A percentile compares a stretch with the other conserved stretches of the same genome.
phyloP scores from a whole-genome alignment of 2,888 invertebrate species.

The Opisthograptis luteolata region DNA sequence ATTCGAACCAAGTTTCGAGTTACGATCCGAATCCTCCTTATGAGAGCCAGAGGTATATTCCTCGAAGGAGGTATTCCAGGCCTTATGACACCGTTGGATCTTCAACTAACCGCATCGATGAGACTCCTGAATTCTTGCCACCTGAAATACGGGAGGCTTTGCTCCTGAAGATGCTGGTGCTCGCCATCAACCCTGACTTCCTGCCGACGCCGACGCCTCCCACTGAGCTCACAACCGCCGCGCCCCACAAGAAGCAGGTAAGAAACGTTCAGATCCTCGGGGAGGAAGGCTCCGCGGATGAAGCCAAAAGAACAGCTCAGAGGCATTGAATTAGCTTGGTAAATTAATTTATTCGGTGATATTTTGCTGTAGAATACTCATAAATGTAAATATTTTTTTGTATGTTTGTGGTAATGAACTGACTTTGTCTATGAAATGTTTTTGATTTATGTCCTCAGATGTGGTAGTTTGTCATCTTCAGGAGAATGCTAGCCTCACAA shows the following conservation, averaged over 20 bases:
- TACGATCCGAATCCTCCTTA: slow-evolving; percentile 72
- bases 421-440: slow-evolving; percentile 35
- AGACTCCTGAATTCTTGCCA: slow-evolving; percentile 86
- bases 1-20: slow-evolving; percentile 59
- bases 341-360: slow-evolving; percentile 50
- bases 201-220: slow-evolving; percentile 71
- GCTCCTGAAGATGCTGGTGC: slow-evolving; percentile 88
- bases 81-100: slow-evolving; percentile 73
- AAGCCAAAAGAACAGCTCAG: slow-evolving; percentile 56
- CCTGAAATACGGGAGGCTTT: slow-evolving; percentile 89
- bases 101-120: slow-evolving; percentile 73
- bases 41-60: slow-evolving; percentile 77
- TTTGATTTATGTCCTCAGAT: slow-evolving; percentile 21
- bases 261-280: slow-evolving; percentile 89
- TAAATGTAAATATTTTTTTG: slow-evolving; percentile 67
- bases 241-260: slow-evolving; percentile 84
- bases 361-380: slow-evolving; percentile 60
- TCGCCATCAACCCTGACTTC: slow-evolving; percentile 87
- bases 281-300: slow-evolving; percentile 81
- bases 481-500: background rate
- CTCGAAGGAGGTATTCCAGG: slow-evolving; percentile 67
- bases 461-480: too few relatives aligned
- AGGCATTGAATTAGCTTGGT: slow-evolving; percentile 57
- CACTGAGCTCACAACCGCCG: slow-evolving; percentile 76
- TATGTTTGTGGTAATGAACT: slow-evolving; percentile 57